Percentiles rank a stretch among this genome's conserved stretches.
Conservation (phyloP, 2,797 vertebrate species). For the Potorous gilbertii region DNA sequence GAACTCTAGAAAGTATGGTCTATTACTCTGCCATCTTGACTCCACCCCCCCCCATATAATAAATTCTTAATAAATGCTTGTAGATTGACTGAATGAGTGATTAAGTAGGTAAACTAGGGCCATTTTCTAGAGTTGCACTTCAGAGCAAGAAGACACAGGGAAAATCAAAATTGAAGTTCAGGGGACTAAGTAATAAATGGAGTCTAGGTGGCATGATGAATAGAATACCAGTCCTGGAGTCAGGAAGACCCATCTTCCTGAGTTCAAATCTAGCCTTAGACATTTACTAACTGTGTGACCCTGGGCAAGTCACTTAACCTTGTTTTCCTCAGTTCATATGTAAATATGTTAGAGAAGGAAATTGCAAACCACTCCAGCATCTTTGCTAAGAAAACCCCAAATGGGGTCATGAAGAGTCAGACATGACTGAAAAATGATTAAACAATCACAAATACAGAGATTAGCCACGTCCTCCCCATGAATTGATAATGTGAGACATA, state of each 20-base stretch:
- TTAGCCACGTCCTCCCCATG: neutral
- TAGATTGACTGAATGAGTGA: neutral
- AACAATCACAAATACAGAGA: neutral
- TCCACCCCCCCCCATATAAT: too few species aligned
- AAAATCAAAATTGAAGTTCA: slow-evolving; percentile 6
- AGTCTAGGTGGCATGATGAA: neutral
- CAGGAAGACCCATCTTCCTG: neutral
- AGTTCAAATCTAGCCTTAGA: neutral
- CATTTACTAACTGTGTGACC: neutral
- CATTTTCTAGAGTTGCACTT: neutral
- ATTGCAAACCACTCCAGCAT: neutral
- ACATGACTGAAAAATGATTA: neutral
- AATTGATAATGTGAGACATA: neutral
- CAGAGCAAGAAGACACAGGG: neutral
- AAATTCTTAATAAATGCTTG: neutral
- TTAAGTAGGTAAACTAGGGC: neutral
- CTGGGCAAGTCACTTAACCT: neutral
- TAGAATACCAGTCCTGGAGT: neutral
- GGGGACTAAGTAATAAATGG: neutral
- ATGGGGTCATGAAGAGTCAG: neutral
- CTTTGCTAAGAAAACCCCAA: neutral
- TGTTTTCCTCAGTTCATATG: neutral
- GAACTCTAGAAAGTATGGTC: too few species aligned
- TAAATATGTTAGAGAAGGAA: neutral
- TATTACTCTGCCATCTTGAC: too few species aligned